phyloP scores from a whole-genome alignment of 2,797 vertebrate genomes.

The Dendrocincla tyrannina region DNA sequence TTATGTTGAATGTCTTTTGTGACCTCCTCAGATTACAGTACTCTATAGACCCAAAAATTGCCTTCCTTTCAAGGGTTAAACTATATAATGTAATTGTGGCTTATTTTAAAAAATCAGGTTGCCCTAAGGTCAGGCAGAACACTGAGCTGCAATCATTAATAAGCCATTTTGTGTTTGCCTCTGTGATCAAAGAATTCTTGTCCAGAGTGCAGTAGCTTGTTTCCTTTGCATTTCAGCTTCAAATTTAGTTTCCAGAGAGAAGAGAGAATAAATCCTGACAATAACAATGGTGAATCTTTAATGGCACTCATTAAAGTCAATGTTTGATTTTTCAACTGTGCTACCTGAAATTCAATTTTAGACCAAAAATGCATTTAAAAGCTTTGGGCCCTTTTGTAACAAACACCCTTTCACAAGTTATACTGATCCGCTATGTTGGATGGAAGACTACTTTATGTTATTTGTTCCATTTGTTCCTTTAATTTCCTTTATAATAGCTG shows the following conservation, averaged over 20 bases:
- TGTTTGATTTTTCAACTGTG: constrained; percentile 56
- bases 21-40: not conserved
- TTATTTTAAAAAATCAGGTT: constrained; percentile 23
- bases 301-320: constrained; percentile 59
- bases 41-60: not conserved
- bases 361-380: constrained; percentile 62
- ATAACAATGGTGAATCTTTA: constrained; percentile 62
- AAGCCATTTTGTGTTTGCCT: constrained; percentile 64
- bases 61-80: constrained; percentile 48
- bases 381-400: constrained; percentile 55
- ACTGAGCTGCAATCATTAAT: constrained; percentile 56
- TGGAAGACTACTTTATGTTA: constrained; percentile 50
- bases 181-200: constrained; percentile 60
- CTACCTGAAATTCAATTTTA: constrained; percentile 66
- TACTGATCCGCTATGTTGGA: not conserved
- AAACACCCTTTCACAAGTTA: constrained; percentile 48
- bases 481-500: constrained; percentile 63
- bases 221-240: constrained; percentile 50
- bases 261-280: constrained; percentile 61
- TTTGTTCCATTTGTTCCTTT: constrained; percentile 66
- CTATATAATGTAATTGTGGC: not conserved
- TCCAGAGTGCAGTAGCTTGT: constrained; percentile 26
- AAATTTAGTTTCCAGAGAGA: constrained; percentile 51
- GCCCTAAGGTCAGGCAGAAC: constrained; percentile 53
- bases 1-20: not conserved